phyloP scores from a whole-genome alignment of 1,140 invertebrate genomes.

The Pissodes strobi region DNA sequence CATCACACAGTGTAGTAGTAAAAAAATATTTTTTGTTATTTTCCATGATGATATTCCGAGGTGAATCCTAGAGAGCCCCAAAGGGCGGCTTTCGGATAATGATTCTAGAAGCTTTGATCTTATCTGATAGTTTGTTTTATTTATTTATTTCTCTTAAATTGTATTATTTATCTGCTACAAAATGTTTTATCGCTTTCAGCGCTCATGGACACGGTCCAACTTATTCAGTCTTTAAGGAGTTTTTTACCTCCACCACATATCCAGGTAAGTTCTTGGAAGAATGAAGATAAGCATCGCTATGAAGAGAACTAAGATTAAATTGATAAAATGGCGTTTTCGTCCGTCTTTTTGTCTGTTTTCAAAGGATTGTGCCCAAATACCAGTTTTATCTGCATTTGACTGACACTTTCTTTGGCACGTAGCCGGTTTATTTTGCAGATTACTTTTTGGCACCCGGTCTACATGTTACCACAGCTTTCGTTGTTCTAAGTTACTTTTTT shows the following conservation, averaged over 20 bases:
- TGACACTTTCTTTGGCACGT: background rate
- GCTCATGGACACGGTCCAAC: constrained; percentile 80
- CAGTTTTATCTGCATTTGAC: constrained; percentile 40
- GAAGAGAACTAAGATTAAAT: constrained; percentile 49
- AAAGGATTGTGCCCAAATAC: constrained; percentile 61
- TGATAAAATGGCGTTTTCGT: background rate
- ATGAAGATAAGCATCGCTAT: constrained; percentile 76
- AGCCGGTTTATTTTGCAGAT: background rate
- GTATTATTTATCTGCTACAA: background rate
- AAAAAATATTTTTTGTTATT: too few species aligned
- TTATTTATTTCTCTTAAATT: too few species aligned
- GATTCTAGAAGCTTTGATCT: constrained; percentile 52
- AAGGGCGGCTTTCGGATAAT: constrained; percentile 44
- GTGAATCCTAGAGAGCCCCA: constrained; percentile 49
- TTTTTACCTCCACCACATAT: constrained; percentile 84
- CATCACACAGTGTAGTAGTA: too few species aligned
- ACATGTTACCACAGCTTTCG: too few species aligned
- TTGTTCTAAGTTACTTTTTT: too few species aligned
- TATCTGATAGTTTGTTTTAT: constrained; percentile 48
- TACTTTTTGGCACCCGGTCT: background rate
- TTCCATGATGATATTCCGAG: constrained; percentile 47
- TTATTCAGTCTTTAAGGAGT: constrained; percentile 80
- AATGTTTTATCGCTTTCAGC: constrained; percentile 59
- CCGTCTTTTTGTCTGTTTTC: background rate
- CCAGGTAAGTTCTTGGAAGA: constrained; percentile 85